phyloP scores from a whole-genome alignment of 2,113 vertebrate genomes.

The Bubalus kerabau region DNA sequence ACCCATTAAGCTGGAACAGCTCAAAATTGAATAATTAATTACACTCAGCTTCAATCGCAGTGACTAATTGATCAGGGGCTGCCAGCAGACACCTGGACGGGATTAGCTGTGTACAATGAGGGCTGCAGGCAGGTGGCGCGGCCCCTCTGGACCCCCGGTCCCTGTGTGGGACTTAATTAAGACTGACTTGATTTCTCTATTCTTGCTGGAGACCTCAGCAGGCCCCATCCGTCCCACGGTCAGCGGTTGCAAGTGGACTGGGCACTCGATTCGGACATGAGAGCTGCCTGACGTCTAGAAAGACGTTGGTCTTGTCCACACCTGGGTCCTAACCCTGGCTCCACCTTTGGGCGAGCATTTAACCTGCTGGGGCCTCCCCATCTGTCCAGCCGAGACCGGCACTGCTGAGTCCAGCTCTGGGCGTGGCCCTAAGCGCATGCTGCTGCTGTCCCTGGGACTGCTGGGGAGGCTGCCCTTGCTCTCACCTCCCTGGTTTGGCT shows the following conservation, averaged over 20 bases:
- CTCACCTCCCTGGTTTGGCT: background rate
- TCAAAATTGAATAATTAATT: constrained; percentile 74
- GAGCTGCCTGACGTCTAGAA: background rate
- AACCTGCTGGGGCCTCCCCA: fast-evolving
- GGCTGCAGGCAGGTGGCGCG: constrained; percentile 30
- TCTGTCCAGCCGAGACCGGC: background rate
- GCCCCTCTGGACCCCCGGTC: background rate
- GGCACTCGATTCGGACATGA: background rate
- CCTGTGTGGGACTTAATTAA: constrained; percentile 43
- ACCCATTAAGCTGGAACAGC: constrained; percentile 56
- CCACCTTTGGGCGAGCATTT: background rate
- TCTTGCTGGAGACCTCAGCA: background rate
- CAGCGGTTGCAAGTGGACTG: background rate
- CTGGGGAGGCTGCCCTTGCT: background rate
- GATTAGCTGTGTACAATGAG: constrained; percentile 59
- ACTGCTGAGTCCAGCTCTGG: fast-evolving
- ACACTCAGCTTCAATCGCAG: constrained; percentile 46
- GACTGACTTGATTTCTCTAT: constrained; percentile 44
- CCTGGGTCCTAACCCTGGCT: background rate
- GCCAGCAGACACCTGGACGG: constrained; percentile 61
- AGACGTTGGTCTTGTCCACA: fast-evolving
- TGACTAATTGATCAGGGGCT: constrained; percentile 63
- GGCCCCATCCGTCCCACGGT: background rate
- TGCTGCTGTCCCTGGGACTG: background rate
- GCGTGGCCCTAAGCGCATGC: fast-evolving